Base-by-base conservation (phyloP, 92 coral and sea anemone species). In the Blastomussa wellsi region DNA sequence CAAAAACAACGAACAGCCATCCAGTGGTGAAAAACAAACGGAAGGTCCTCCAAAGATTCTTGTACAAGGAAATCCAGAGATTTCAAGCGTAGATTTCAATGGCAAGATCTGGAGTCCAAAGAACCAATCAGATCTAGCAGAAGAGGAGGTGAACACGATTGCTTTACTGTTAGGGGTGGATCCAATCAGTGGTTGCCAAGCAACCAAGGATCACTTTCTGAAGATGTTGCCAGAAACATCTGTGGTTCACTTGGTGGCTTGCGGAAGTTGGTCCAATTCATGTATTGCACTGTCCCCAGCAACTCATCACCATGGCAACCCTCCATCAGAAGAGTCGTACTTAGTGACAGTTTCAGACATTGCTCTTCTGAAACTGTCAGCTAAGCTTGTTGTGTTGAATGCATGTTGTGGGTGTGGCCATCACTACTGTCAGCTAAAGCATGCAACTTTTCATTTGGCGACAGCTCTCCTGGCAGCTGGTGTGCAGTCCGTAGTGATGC, bases 381-480 rank as follows among this genome's bases (percentile, higher is more conserved):
- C 98, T 24, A 94, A 90, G 90, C 82, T 94, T 41, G 84, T 90
- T 12, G 95, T 94, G 70, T 78, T 92, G 20, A 94, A 92, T 76
- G 91, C 96, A 32, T 92, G 95, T 79, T 91, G 92, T 83, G 90
- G 94, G 53, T 92, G 98, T 75, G 87, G 89, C 19, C 93, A 83
- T 42, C 90, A 90, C 88, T 94, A 76, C 41, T 94, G 90, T 55
- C 92, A 92, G 76, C 84, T 90, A 59, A 90, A 79, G 68, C 86
- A 84, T 77, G 85, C 84, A 7, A 74, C 74, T 78, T 89, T 81
- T 47, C 86, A 88, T 59, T 80, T 94, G 3, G 95, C 98, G 39
- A 92, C 88, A 64, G 93, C 98, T 29, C 79, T 94, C 41, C 82
- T 94, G 80, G 95, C 92, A 28, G 92, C 95, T 22, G 98, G 98